Percentiles rank a stretch among this genome's conserved stretches.
Conservation (phyloP, 2,113 vertebrate genomes). For the Microtus montanus region DNA sequence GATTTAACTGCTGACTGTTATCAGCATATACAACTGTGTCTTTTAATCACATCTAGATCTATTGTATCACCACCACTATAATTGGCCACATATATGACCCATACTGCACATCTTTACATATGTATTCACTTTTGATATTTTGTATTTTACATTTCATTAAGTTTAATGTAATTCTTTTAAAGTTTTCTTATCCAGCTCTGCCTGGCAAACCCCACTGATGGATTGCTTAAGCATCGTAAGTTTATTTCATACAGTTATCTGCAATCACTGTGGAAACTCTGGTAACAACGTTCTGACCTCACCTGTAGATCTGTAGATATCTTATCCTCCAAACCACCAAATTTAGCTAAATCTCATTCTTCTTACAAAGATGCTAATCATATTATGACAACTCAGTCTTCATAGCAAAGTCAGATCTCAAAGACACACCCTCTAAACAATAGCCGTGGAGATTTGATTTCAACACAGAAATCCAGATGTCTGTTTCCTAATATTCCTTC, state of each 20-base stretch:
- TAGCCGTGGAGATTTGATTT: neutral
- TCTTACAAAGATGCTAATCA: neutral
- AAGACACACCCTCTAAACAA: neutral
- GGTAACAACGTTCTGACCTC: neutral
- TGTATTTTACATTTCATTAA: neutral
- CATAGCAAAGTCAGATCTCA: neutral
- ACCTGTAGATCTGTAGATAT: rapidly evolving
- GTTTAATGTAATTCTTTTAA: neutral
- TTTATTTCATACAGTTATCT: neutral
- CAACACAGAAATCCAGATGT: neutral
- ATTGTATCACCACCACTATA: neutral
- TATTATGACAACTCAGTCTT: neutral
- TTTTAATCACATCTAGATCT: neutral
- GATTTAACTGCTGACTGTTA: neutral
- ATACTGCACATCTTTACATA: neutral
- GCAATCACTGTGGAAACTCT: rapidly evolving
- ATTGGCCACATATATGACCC: rapidly evolving
- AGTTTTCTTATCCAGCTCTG: neutral
- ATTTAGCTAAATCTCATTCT: neutral
- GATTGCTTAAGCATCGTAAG: neutral
- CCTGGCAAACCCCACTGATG: neutral
- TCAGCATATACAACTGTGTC: too few species aligned
- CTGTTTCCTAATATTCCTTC: neutral
- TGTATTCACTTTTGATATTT: neutral
- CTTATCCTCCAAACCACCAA: neutral